Base-by-base conservation (phyloP, 2,888 invertebrate species). In the Drosophila fungiperda region DNA sequence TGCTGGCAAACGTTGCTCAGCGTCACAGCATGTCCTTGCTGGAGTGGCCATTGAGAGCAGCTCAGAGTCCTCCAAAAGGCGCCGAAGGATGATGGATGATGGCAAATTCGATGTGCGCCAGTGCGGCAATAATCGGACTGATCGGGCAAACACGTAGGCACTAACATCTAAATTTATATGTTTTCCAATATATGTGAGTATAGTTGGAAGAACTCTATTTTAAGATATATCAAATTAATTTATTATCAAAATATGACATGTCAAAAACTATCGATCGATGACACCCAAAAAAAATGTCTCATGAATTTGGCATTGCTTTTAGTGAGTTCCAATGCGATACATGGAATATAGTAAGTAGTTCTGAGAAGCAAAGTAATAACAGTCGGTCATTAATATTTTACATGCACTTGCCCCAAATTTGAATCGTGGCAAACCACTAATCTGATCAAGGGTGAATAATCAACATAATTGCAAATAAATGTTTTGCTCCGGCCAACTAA, bases 51-150 rank as follows among this genome's bases (percentile, higher is more conserved):
- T 73, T 63, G 57, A 74, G 74, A 62, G 35, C 66, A 53, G 45
- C 71, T 59, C 50, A 62, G 61, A 76, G 66, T 66, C 40, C 64
- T 79, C 65, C 33, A 68, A 45, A 45, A 62, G 61, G 71, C 65
- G 68, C 49, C 61, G 61, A 76, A 68, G 68, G 72, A 76, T 79
- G 50, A 76, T 29, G 29, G 29, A 29, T 29, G 29, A 72, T 65
- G 60, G 57, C 55, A 68, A 65, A 58, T 58, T 32, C 52, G 49
- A 62, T 71, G 45, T 45, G 76, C 68, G 61, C 40, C 60, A 64
- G 67, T 68, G 76, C 78, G 78, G 60, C 64, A 78, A 59, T 78
- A 78, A 78, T 75, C 61, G 8, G 38, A 9, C 67, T 75, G 71
- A 78, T 78, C 79, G 42, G 40, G n/a, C 57, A 53, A 29, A 6